Evolutionary conservation across 1,140 invertebrate species (phyloP).

Genomic region (Cyclargus thomasi): DNA sequence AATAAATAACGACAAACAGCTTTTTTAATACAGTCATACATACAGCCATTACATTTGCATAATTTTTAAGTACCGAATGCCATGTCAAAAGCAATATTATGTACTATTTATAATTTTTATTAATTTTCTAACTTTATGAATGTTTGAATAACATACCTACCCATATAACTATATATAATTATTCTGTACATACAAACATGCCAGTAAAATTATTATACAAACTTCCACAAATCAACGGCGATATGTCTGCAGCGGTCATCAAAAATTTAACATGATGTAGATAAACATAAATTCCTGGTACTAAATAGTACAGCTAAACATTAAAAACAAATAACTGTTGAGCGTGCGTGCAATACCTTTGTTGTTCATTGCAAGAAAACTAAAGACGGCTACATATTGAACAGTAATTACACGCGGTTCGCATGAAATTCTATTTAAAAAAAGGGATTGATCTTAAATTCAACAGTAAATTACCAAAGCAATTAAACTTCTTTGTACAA

Average conservation of each 20-base stretch:
- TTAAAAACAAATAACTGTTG: conserved; percentile 40
- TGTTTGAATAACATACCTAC: not conserved
- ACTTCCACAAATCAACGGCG: not conserved
- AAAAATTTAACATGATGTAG: conserved; percentile 16
- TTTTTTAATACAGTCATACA: too few relatives aligned
- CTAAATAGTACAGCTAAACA: conserved; percentile 29
- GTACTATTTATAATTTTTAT: not conserved
- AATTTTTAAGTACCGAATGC: not conserved
- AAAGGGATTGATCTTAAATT: too few relatives aligned
- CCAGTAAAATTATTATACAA: not conserved
- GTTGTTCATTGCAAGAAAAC: conserved; percentile 37
- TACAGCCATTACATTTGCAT: not conserved
- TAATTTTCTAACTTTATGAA: not conserved
- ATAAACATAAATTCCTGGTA: conserved; percentile 32
- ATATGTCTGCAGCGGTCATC: conserved; percentile 16
- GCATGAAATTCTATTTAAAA: too few relatives aligned
- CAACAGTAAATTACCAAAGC: too few relatives aligned
- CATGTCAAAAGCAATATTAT: not conserved
- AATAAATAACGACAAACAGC: too few relatives aligned
- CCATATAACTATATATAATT: not conserved
- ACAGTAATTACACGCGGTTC: too few relatives aligned
- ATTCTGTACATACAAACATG: too few relatives aligned
- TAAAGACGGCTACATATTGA: conserved; percentile 9
- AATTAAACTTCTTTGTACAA: too few relatives aligned
- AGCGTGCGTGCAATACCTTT: conserved; percentile 29